A percentile compares a stretch with the other conserved stretches of the same genome.
These are phyloP conservation scores for Chiroxiphia lanceolata DNA, from an alignment of 2,797 vertebrate genomes.

Conservation along the genomic window DNA sequence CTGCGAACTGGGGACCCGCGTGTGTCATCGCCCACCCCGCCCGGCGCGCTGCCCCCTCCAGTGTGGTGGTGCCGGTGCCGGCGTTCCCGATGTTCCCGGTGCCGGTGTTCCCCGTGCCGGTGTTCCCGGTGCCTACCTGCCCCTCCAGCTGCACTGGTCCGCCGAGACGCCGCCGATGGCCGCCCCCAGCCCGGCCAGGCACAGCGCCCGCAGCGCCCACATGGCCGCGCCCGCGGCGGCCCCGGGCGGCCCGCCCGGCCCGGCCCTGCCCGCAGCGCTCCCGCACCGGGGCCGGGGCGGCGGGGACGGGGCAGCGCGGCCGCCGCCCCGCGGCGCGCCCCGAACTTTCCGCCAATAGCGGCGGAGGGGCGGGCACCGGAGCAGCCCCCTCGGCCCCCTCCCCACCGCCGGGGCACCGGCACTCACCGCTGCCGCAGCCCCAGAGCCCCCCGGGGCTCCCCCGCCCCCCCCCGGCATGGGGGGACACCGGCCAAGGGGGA, in stretches of 20 bases:
- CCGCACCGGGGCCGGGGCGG: background rate
- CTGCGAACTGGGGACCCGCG: background rate
- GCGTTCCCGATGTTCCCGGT: too few relatives aligned
- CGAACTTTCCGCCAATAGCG: constrained; percentile 62
- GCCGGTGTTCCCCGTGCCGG: background rate
- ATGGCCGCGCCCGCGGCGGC: background rate
- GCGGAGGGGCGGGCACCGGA: background rate
- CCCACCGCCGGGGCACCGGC: background rate
- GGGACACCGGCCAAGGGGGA: background rate
- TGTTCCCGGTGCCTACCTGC: constrained; percentile 76
- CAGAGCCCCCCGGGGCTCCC: background rate
- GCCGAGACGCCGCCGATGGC: constrained; percentile 76
- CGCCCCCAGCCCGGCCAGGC: constrained; percentile 53
- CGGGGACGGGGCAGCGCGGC: background rate
- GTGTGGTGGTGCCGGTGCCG: background rate
- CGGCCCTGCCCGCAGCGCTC: background rate
- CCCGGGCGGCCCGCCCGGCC: background rate
- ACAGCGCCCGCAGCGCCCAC: constrained; percentile 21
- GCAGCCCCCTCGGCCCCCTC: background rate
- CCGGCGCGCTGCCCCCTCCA: background rate
- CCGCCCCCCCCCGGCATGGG: background rate
- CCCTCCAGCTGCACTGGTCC: constrained; percentile 90
- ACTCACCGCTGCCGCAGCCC: background rate
- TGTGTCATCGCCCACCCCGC: background rate
- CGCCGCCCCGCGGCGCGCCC: constrained; percentile 1